These are phyloP conservation scores for Oncorhynchus keta DNA, from an alignment of 2,113 vertebrate species.

Conservation along the genomic window DNA sequence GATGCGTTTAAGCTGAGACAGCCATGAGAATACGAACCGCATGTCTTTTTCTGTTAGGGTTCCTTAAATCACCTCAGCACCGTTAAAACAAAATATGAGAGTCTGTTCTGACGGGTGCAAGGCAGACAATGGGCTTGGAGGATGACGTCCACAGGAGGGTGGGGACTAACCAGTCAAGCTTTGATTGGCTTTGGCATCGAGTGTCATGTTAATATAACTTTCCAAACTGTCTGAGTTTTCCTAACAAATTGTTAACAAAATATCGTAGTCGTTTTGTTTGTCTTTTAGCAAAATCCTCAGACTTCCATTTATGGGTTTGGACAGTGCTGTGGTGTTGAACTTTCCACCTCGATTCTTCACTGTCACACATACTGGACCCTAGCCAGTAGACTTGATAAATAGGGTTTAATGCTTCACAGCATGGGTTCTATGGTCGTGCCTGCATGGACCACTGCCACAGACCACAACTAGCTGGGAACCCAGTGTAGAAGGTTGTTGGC, in stretches of 20 bases:
- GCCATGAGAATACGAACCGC: conserved; percentile 73
- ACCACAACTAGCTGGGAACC: conserved; percentile 2
- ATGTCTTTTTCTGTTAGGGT: conserved; percentile 71
- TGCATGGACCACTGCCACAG: conserved; percentile 30
- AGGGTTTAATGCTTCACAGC: conserved; percentile 35
- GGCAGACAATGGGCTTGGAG: conserved; percentile 39
- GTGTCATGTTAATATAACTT: conserved; percentile 41
- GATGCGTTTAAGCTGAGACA: conserved; percentile 72
- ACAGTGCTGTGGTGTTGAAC: conserved; percentile 25
- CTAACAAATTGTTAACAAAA: conserved; percentile 63
- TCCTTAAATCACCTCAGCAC: conserved; percentile 64
- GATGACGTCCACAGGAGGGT: conserved; percentile 33
- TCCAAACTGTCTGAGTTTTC: conserved; percentile 46
- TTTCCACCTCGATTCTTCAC: conserved; percentile 19
- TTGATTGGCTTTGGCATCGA: conserved; percentile 56
- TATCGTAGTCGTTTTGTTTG: conserved; percentile 33
- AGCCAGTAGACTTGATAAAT: conserved; percentile 19
- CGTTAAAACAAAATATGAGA: conserved; percentile 63
- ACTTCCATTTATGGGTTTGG: conserved; percentile 25
- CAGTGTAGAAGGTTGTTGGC: conserved; percentile 16
- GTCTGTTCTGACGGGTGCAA: conserved; percentile 57
- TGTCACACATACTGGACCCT: conserved; percentile 20
- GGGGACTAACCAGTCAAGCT: conserved; percentile 26
- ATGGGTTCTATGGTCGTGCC: conserved; percentile 27
- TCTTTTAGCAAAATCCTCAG: conserved; percentile 36